Base-by-base conservation (phyloP, 2,113 vertebrate genomes). In the Cygnus buccinator region DNA sequence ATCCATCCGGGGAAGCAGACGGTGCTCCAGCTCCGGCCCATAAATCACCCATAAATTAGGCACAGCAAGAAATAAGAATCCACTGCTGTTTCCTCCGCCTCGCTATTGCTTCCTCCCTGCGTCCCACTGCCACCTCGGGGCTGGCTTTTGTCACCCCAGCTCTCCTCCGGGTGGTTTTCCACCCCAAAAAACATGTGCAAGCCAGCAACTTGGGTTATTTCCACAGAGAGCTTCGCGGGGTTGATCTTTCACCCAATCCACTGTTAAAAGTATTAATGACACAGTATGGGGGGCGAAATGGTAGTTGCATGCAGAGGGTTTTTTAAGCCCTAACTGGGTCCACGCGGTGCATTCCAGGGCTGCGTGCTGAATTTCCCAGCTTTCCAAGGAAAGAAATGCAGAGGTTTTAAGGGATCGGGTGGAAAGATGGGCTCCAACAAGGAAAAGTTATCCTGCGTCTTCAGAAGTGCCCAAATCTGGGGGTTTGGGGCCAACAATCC, bases 281-380 rank as follows among this genome's bases (percentile, higher is more conserved):
- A 39, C 11, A 18, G 17, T 10, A 63, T 3, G 25, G 25, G 17
- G 23, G 35, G 26, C 15, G 15, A 25, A 11, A 18, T 18, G 26
- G 28, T 10, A 39, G 15, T 44, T 59, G 23, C 25, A 33, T 37
- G 5, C 11, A 11, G 63, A 10, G 6, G 10, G 19, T 20, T 0
- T 7, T 37, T 55, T 52, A 29, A 59, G 37, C 19, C 25, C 9
- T 10, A 8, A 20, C 1, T 6, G 44, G 15, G 21, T 25, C 15
- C 2, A 5, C 3, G 25, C 3, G 0, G 35, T 0, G 0, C 3
- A 0, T 70, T 71, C 37, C 22, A 35, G 19, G 72, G 39, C 11
- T 0, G 4, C 13, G 8, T 3, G 35, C 20, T 44, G 68, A 7
- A 20, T 54, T n/a, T 68, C 41, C 11, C 41, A 12, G 4, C 52